A percentile compares a stretch with the other conserved stretches of the same genome.
These are phyloP conservation scores for Coregonus suidteri DNA, from an alignment of 2,797 vertebrate genomes.

Conservation along the genomic window DNA sequence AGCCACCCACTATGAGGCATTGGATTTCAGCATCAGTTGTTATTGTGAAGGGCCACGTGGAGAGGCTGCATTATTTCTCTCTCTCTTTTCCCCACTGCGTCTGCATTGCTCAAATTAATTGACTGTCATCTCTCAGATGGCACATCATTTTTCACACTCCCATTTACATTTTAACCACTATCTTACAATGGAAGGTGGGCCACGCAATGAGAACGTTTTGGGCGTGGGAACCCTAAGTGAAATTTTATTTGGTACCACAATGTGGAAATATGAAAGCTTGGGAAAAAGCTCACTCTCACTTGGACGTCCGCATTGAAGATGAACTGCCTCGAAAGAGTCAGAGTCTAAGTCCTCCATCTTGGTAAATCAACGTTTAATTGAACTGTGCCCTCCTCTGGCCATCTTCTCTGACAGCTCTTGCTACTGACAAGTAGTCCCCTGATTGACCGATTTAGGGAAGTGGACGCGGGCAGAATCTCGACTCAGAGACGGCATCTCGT, in stretches of 20 bases:
- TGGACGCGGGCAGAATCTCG: constrained; percentile 54
- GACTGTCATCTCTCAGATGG: constrained; percentile 60
- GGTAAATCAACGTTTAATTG: constrained; percentile 45
- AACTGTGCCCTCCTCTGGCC: constrained; percentile 26
- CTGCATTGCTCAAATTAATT: constrained; percentile 56
- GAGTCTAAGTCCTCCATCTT: constrained; percentile 32
- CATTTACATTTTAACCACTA: background rate
- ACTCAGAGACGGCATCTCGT: constrained; percentile 10
- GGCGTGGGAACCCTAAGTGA: background rate
- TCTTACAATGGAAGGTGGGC: background rate
- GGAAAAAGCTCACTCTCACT: background rate
- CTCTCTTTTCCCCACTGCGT: constrained; percentile 26
- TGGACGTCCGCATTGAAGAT: background rate
- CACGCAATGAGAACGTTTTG: background rate
- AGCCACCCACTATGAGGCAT: constrained; percentile 71
- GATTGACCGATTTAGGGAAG: constrained; percentile 53
- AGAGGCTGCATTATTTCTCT: constrained; percentile 15
- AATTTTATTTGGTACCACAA: background rate
- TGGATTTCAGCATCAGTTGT: constrained; percentile 49
- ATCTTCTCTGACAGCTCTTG: constrained; percentile 38
- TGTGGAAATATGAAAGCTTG: background rate
- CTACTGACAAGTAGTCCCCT: constrained; percentile 45
- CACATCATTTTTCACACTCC: constrained; percentile 27
- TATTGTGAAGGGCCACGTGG: constrained; percentile 49
- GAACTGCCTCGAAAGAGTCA: constrained; percentile 12